Evolutionary conservation across 2,888 invertebrate species (phyloP), one percentile per base, ranked within the genome.

Genomic region (Hydraecia micacea): DNA sequence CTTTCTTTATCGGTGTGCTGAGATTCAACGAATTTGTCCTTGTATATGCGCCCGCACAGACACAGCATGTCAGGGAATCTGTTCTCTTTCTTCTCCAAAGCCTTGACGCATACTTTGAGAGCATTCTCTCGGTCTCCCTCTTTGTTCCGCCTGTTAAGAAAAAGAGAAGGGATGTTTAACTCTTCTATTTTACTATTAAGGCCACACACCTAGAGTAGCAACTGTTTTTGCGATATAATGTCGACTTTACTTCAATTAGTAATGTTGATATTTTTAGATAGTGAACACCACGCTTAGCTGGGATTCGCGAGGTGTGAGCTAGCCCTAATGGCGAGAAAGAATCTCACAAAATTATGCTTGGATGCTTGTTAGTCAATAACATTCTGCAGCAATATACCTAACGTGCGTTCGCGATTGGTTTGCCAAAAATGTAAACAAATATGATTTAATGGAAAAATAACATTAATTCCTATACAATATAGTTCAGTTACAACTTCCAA

Each of bases 1-100:
- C 99, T 99, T 70, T 98, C 98, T 88, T 97, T 97, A 93, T 99
- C 99, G 5, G 97, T 97, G 93, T 99, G 99, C 87, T 98, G 98
- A 66, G 99, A 99, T 97, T 99, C 99, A 21, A 99, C 99, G 96
- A 99, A 99, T 93, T 98, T 99, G 95, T 99, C 99, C 95, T 99
- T 99, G 94, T 99, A 99, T 92, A 99, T 99, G 85, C 99, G 98
- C 0, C 99, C 99, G 92, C 99, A 99, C 5, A 99, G 97, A 92
- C 99, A 99, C 71, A 99, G 95, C 98, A 99, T 99, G 94, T 99
- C 99, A 0, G 99, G 99, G 91, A 99, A 99, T 89, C 98, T 98
- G 93, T 99, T 99, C 93, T 99, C 99, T 93, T 99, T 98, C 95
- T 98, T 98, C 88, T 99, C 98, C 77, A 99, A 96, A 0, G 99